These are phyloP conservation scores for Emydoidea blandingii DNA, from an alignment of 2,797 vertebrate species.

Conservation along the genomic window DNA sequence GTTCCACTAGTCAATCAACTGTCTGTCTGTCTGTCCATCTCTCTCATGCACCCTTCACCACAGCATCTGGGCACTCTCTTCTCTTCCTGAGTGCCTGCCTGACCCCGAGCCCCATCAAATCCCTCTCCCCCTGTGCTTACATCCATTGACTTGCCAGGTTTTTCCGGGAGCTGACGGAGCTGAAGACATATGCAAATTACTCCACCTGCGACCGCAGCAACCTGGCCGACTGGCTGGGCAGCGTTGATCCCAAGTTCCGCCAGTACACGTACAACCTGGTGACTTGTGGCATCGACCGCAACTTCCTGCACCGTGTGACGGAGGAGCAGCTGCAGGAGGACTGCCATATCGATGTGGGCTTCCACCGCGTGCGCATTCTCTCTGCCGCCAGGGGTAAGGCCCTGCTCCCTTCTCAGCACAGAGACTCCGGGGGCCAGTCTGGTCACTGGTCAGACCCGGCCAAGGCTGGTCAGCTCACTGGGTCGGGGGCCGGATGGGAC, in stretches of 20 bases:
- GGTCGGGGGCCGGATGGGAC: not conserved
- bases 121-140: accelerated
- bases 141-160: slow-evolving; percentile 82
- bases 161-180: slow-evolving; percentile 91
- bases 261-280: slow-evolving; percentile 97
- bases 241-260: slow-evolving; percentile 92
- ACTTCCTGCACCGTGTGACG: slow-evolving; percentile 86
- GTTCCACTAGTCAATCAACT: accelerated
- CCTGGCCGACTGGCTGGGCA: slow-evolving; percentile 93
- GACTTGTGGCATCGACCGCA: slow-evolving; percentile 91
- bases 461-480: too few species aligned
- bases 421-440: accelerated
- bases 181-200: slow-evolving; percentile 96
- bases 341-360: slow-evolving; percentile 87
- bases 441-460: too few species aligned
- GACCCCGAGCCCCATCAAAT: not conserved
- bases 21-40: not conserved
- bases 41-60: not conserved
- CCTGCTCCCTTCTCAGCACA: accelerated
- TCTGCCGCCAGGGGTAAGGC: slow-evolving; percentile 80
- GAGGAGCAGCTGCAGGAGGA: slow-evolving; percentile 94
- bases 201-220: slow-evolving; percentile 97
- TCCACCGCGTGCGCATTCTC: slow-evolving; percentile 93
- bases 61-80: accelerated
- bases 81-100: not conserved